phyloP scores from a whole-genome alignment of 2,797 vertebrate genomes.

The Acanthiza pusilla region DNA sequence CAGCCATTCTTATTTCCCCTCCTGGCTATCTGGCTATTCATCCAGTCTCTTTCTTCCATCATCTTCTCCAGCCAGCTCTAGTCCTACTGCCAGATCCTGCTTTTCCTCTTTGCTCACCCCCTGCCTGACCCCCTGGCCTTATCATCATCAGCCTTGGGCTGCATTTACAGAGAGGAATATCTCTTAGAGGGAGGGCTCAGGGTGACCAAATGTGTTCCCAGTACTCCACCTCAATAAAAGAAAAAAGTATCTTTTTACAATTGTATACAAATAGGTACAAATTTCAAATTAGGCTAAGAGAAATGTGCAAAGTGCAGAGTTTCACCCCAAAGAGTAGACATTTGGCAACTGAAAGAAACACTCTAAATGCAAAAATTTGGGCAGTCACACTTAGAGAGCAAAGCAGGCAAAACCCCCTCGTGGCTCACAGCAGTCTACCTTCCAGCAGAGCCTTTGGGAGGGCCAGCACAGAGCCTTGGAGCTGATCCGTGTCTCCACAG shows the following conservation, averaged over 20 bases:
- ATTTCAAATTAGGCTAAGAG: neutral
- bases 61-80: neutral
- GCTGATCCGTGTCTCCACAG: accelerated
- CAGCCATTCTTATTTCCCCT: neutral
- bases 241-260: neutral
- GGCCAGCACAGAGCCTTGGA: neutral
- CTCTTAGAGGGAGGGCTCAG: neutral
- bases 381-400: neutral
- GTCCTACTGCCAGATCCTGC: neutral
- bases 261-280: neutral
- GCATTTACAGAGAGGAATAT: neutral
- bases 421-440: neutral
- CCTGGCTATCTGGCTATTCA: neutral
- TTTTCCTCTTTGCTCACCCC: neutral
- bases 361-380: neutral
- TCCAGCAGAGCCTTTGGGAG: neutral
- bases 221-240: neutral
- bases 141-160: neutral
- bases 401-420: neutral
- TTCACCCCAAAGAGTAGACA: neutral
- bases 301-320: neutral
- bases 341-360: neutral
- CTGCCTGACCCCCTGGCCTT: neutral
- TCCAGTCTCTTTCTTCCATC: neutral
- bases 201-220: neutral